These are phyloP conservation scores for Stenichneumon culpator DNA, from an alignment of 2,888 invertebrate genomes.

Conservation along the genomic window DNA sequence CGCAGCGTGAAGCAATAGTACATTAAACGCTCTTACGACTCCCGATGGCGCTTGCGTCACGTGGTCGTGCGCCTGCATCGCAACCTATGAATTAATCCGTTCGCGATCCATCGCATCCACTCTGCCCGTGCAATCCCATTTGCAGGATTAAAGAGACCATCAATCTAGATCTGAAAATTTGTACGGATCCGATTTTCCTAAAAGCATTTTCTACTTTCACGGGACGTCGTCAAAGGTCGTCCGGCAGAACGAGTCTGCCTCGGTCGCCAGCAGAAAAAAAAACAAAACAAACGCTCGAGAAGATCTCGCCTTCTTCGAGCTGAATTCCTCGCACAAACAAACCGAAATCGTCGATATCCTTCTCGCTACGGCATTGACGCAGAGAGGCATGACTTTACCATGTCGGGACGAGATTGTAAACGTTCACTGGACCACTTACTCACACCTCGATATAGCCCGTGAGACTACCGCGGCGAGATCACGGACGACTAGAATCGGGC, in stretches of 20 bases:
- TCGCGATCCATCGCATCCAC: background rate
- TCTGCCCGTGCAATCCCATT: background rate
- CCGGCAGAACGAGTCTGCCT: no score
- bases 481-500: background rate
- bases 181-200: no score
- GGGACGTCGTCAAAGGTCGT: no score
- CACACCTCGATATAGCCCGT: background rate
- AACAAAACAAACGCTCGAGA: no score
- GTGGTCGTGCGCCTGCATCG: background rate
- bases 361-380: background rate
- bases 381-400: background rate
- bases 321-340: no score
- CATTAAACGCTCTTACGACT: conserved; percentile 1
- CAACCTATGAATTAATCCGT: background rate
- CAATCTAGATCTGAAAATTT: no score
- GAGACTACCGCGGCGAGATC: background rate
- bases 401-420: background rate
- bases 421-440: conserved; percentile 1
- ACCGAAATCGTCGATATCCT: background rate
- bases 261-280: no score
- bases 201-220: no score
- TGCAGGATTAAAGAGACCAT: background rate
- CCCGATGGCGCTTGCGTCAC: background rate
- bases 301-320: no score
- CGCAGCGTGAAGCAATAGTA: background rate